Percentiles rank a stretch among this genome's conserved stretches.
Conservation (phyloP, 1,140 invertebrate genomes). For the Drosophila yakuba region DNA sequence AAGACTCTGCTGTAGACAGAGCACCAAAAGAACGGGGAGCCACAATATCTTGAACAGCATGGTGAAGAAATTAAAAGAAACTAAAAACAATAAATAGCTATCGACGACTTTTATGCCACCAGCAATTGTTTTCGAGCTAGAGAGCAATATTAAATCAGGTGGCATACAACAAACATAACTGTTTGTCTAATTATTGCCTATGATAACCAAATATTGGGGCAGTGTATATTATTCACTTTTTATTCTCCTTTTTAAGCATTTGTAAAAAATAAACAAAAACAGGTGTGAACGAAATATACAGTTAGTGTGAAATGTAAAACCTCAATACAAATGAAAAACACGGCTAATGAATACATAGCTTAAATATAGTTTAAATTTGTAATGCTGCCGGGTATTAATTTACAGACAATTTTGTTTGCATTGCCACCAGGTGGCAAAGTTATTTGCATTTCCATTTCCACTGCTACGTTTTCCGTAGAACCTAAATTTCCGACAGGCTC, state of each 20-base stretch:
- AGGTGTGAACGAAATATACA: neutral
- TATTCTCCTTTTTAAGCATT: neutral
- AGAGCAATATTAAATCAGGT: conserved; percentile 5
- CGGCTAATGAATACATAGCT: neutral
- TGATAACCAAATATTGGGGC: conserved; percentile 9
- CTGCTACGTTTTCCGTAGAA: conserved; percentile 1
- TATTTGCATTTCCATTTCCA: conserved; percentile 4
- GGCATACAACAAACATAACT: conserved; percentile 5
- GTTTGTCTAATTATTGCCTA: neutral
- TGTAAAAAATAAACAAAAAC: neutral
- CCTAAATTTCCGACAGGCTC: neutral
- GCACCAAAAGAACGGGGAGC: conserved; percentile 1
- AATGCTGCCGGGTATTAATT: neutral
- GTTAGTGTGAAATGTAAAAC: too few relatives aligned
- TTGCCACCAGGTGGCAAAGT: neutral
- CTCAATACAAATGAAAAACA: too few relatives aligned
- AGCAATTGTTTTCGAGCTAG: too few relatives aligned
- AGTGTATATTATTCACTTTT: neutral
- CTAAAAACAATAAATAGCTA: neutral
- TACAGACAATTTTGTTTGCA: neutral
- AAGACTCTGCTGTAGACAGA: neutral
- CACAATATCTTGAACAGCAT: conserved; percentile 10
- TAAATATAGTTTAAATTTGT: neutral
- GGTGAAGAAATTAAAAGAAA: conserved; percentile 1
- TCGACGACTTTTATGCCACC: conserved; percentile 15